Percentiles rank a stretch among this genome's conserved stretches.
Conservation (phyloP, 92 coral and sea anemone genomes). For the Muricea muricata region DNA sequence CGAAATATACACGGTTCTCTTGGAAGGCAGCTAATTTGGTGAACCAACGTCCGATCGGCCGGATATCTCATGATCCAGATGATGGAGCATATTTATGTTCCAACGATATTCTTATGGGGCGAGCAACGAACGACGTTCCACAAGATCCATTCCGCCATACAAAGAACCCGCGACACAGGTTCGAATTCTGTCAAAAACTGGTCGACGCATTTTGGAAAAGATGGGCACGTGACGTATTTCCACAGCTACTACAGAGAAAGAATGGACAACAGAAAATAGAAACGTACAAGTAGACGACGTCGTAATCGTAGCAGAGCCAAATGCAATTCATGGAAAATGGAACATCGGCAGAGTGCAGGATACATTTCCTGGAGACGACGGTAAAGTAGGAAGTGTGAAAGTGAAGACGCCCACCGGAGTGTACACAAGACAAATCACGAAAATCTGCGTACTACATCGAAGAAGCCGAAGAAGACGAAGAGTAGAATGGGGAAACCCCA, state of each 20-base stretch:
- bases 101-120: no score
- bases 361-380: not conserved
- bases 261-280: slow-evolving; percentile 1
- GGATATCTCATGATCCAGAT: no score
- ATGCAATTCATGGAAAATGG: not conserved
- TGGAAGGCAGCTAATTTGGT: not conserved
- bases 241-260: not conserved
- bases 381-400: not conserved
- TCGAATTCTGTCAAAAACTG: not conserved
- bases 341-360: not conserved
- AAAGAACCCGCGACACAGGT: no score
- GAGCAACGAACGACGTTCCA: no score
- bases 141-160: no score
- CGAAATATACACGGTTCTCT: not conserved
- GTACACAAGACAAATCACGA: not conserved
- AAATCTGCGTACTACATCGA: not conserved
- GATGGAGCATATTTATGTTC: no score
- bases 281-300: not conserved
- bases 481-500: no score
- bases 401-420: not conserved
- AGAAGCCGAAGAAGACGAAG: no score
- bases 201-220: not conserved
- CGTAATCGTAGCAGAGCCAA: not conserved
- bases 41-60: no score
- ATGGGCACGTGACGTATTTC: no score